These are phyloP conservation scores for Aotus griseimembra DNA, from an alignment of 2,797 vertebrate species.

Conservation along the genomic window DNA sequence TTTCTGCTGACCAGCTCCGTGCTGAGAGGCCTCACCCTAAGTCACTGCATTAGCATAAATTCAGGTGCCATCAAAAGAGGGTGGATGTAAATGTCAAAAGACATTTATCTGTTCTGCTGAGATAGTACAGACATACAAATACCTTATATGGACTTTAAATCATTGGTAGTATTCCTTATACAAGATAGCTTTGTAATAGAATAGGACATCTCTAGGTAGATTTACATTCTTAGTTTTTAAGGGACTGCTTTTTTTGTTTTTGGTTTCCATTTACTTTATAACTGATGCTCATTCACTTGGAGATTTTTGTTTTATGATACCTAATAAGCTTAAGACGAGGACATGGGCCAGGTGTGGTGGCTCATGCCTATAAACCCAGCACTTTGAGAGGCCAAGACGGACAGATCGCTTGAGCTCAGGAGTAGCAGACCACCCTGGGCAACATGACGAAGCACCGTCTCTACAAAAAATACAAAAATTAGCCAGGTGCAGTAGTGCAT, in stretches of 20 bases:
- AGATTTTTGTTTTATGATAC: neutral
- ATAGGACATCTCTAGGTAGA: neutral
- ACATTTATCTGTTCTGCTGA: neutral
- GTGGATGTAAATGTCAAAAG: neutral
- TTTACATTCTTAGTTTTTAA: constrained; percentile 26
- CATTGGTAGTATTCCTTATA: neutral
- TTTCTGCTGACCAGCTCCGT: neutral
- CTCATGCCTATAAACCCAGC: neutral
- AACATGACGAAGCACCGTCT: neutral
- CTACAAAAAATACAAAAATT: neutral
- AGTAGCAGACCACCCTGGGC: neutral
- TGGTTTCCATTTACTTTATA: neutral
- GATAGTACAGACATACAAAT: neutral
- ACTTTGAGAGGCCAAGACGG: neutral
- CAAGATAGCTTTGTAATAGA: neutral
- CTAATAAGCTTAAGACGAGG: neutral
- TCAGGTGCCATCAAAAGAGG: neutral
- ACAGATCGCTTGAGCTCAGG: neutral
- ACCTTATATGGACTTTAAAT: neutral
- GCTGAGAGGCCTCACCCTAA: neutral
- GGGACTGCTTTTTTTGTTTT: neutral
- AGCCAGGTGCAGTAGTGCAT: no score
- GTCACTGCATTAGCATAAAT: neutral
- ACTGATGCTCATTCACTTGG: neutral
- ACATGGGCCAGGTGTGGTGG: neutral